These are phyloP conservation scores for Diarsia brunnea DNA, from an alignment of 2,888 invertebrate species.

Conservation along the genomic window DNA sequence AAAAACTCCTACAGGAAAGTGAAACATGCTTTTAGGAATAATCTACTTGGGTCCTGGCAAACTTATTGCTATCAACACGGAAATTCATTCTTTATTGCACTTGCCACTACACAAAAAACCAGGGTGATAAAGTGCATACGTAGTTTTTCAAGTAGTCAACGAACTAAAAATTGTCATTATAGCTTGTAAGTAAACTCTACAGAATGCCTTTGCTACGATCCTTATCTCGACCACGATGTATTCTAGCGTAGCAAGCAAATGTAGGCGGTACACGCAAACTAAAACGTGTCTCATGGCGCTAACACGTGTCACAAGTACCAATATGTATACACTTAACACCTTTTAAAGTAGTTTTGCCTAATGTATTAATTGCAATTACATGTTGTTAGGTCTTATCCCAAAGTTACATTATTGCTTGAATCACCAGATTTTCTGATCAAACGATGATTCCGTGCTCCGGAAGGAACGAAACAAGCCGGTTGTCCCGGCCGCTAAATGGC, in stretches of 20 bases:
- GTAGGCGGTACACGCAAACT: slow-evolving; percentile 11
- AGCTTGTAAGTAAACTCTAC: background rate
- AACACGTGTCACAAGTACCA: background rate
- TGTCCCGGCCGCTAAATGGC: no score
- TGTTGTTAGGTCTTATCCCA: no score
- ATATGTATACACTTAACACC: background rate
- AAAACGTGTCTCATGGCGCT: background rate
- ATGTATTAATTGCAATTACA: background rate
- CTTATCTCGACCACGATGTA: background rate
- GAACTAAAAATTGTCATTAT: background rate
- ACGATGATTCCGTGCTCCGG: no score
- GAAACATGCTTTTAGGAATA: background rate
- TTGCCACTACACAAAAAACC: background rate
- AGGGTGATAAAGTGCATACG: background rate
- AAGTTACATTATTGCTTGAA: no score
- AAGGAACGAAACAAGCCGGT: no score
- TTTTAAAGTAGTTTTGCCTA: background rate
- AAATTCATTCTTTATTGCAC: background rate
- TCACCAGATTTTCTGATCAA: no score
- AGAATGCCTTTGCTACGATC: background rate
- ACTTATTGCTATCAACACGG: background rate
- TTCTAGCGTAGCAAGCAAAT: slow-evolving; percentile 29
- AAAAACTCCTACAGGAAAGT: background rate
- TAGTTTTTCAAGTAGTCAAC: background rate
- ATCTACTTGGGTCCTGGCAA: background rate